Conservation (phyloP, 2,888 invertebrate species). For the Agrochola circellaris region DNA sequence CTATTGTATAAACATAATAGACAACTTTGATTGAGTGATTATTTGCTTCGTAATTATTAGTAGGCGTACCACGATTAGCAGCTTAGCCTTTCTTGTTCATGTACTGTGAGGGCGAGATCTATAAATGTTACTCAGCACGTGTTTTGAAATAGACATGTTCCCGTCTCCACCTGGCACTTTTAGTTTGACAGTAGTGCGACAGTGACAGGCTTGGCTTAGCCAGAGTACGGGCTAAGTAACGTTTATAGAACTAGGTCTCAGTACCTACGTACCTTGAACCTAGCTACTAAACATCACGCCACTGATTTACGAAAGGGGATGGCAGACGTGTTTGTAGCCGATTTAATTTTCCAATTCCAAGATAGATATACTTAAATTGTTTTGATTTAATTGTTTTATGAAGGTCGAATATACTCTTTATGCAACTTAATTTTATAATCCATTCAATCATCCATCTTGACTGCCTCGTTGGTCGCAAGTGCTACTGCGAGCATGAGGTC, state of each 20-base stretch:
- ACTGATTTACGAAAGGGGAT: not conserved
- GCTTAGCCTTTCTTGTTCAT: not conserved
- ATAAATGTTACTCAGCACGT: not conserved
- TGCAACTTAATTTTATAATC: not conserved
- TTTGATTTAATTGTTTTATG: not conserved
- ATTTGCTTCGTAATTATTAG: constrained; percentile 25
- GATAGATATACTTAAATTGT: too few species aligned
- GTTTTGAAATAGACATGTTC: not conserved
- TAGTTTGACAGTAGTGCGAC: not conserved
- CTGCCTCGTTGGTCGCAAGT: too few species aligned
- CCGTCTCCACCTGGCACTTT: not conserved
- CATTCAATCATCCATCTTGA: too few species aligned
- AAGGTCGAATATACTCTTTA: too few species aligned
- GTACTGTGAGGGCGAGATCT: not conserved
- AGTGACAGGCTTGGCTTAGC: not conserved
- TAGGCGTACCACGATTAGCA: constrained; percentile 33
- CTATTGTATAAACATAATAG: not conserved
- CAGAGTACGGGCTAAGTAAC: not conserved
- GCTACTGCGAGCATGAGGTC: too few species aligned
- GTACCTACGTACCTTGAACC: not conserved
- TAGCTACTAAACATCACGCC: not conserved
- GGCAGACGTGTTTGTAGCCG: not conserved
- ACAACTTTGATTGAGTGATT: constrained; percentile 17
- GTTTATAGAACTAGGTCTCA: not conserved
- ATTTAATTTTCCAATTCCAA: too few species aligned